A percentile compares a stretch with the other conserved stretches of the same genome.
phyloP scores from a whole-genome alignment of 1,140 invertebrate genomes.

The Ectropis grisescens region DNA sequence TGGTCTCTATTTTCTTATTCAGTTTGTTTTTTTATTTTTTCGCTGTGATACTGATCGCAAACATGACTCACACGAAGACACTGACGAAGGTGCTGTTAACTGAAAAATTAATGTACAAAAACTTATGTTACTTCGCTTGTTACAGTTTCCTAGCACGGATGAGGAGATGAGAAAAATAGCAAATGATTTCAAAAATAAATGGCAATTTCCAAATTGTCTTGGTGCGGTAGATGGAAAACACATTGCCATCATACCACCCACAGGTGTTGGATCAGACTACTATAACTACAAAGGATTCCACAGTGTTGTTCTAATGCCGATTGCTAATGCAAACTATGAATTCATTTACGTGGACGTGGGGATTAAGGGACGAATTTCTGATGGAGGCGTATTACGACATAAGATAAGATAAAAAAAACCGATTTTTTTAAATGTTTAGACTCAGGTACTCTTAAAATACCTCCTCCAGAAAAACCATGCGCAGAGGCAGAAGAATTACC shows the following conservation, averaged over 20 bases:
- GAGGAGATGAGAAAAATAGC: constrained; percentile 7
- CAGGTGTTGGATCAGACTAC: constrained; percentile 28
- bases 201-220: constrained; percentile 10
- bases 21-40: no score
- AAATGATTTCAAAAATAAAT: constrained; percentile 7
- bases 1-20: no score
- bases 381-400: no score
- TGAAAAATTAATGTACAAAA: no score
- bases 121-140: no score
- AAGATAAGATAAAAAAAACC: constrained; percentile 4
- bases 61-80: no score
- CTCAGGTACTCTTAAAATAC: no score
- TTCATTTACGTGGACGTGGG: constrained; percentile 4
- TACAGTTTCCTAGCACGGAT: constrained; percentile 9
- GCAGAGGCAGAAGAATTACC: constrained; percentile 3
- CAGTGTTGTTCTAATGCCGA: constrained; percentile 33
- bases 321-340: no score
- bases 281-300: constrained; percentile 54
- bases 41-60: no score
- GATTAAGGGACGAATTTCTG: constrained; percentile 6
- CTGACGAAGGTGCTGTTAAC: no score
- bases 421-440: constrained; percentile 3
- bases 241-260: constrained; percentile 26
- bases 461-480: constrained; percentile 2
- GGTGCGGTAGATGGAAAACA: constrained; percentile 32